Base-by-base conservation (phyloP, 2,888 invertebrate species). In the Epiblema foenella region DNA sequence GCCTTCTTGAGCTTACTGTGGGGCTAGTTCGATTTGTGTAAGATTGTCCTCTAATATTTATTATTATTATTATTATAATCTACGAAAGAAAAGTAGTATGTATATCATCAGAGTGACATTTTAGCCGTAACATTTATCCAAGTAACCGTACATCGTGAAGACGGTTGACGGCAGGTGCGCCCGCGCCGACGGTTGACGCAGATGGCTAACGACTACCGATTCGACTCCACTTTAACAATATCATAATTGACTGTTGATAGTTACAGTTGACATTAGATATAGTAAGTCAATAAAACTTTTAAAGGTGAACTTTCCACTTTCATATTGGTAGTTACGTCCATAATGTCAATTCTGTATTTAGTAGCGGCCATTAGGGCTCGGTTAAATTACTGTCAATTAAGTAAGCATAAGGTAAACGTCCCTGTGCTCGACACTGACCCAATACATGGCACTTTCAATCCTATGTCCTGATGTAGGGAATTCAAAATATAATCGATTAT, bases 81-180 rank as follows among this genome's bases (percentile, higher is more conserved):
- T 33, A 15, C 29, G 51, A 63, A 63, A n/a, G 18, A 17, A n/a
- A 57, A 24, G 24, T 3, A 4, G 24, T 51, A 20, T 24, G 10
- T 63, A 51, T 15, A 37, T 51, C 17, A 49, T 49, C 24, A 12
- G 12, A 29, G 10, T 54, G 64, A 54, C 64, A 64, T 64, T 39
- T 37, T 37, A 49, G 33, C 7, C 2, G 64, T 64, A 64, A 52
- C 20, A 18, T 52, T 64, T 60, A 52, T 52, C 63, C 37, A 64
- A 33, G 52, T 64, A 54, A 39, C 52, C 39, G 64, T 64, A 63
- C 15, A 2, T 39, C 18, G 18, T 59, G 39, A 24, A 73, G 77
- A 73, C 80, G 78, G 79, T 78, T 77, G 74, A 37, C 72, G 71
- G 80, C 81, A 82, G 81, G 79, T 82, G 82, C 72, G 60, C 63